Conservation (phyloP, 1,140 invertebrate genomes). For the Anagrus nilaparvatae region DNA sequence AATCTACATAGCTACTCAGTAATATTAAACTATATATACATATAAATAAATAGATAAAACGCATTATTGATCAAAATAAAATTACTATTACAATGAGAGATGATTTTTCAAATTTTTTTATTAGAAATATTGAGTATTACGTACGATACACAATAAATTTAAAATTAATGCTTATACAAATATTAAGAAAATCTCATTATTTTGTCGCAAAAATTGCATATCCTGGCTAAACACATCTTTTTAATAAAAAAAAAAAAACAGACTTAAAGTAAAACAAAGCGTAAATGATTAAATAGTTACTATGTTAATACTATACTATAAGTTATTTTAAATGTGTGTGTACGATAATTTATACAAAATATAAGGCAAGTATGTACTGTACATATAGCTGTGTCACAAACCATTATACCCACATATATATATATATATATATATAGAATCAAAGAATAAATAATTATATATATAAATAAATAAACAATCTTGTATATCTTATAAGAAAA, state of each 20-base stretch:
- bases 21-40: too few relatives aligned
- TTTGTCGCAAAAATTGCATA: too few relatives aligned
- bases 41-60: too few relatives aligned
- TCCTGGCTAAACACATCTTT: slow-evolving; percentile 39
- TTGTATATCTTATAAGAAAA: slow-evolving; percentile 9
- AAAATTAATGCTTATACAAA: too few relatives aligned
- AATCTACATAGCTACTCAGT: too few relatives aligned
- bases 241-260: slow-evolving; percentile 17
- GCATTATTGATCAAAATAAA: too few relatives aligned
- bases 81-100: too few relatives aligned
- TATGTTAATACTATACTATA: slow-evolving; percentile 28
- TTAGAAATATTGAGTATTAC: too few relatives aligned
- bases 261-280: slow-evolving; percentile 9
- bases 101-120: too few relatives aligned
- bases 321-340: slow-evolving; percentile 40
- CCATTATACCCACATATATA: slow-evolving; percentile 24
- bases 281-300: slow-evolving; percentile 15
- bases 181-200: too few relatives aligned
- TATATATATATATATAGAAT: slow-evolving; percentile 17
- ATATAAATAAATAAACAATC: slow-evolving; percentile 18
- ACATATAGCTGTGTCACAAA: slow-evolving; percentile 40
- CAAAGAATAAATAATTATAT: slow-evolving; percentile 20
- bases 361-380: slow-evolving; percentile 41
- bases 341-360: slow-evolving; percentile 38
- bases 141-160: too few relatives aligned